These are phyloP conservation scores for Anisognathus igniventris DNA, from an alignment of 2,797 vertebrate genomes.

Conservation along the genomic window DNA sequence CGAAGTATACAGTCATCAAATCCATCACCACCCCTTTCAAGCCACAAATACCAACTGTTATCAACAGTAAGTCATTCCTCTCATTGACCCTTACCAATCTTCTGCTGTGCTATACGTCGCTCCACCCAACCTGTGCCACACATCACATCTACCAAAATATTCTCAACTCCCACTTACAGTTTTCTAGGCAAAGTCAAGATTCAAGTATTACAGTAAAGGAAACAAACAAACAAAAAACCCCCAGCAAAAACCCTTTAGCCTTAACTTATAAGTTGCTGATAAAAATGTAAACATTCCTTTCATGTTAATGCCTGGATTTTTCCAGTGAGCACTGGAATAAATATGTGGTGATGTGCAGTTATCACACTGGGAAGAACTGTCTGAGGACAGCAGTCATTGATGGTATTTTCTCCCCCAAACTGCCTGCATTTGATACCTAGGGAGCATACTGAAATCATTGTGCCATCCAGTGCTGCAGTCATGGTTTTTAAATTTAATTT, in stretches of 20 bases:
- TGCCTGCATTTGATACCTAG: not conserved
- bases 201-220: not conserved
- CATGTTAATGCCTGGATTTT: not conserved
- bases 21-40: slow-evolving; percentile 58
- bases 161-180: not conserved
- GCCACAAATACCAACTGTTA: slow-evolving; percentile 43
- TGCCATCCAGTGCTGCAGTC: not conserved
- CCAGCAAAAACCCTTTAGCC: not conserved
- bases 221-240: not conserved
- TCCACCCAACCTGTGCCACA: not conserved
- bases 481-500: not conserved
- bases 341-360: not conserved
- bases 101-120: not conserved
- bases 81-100: not conserved
- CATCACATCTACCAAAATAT: not conserved
- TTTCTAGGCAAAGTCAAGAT: not conserved
- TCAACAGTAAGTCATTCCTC: slow-evolving; percentile 50
- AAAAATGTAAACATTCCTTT: not conserved
- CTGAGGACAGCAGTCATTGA: not conserved
- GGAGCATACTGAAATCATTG: not conserved
- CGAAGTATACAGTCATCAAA: slow-evolving; percentile 50
- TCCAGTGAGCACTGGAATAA: not conserved
- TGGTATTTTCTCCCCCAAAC: not conserved
- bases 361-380: not conserved
- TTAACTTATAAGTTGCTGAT: not conserved